Evolutionary conservation across 2,888 invertebrate species (phyloP).

Genomic region (Chrysotoxum bicinctum): DNA sequence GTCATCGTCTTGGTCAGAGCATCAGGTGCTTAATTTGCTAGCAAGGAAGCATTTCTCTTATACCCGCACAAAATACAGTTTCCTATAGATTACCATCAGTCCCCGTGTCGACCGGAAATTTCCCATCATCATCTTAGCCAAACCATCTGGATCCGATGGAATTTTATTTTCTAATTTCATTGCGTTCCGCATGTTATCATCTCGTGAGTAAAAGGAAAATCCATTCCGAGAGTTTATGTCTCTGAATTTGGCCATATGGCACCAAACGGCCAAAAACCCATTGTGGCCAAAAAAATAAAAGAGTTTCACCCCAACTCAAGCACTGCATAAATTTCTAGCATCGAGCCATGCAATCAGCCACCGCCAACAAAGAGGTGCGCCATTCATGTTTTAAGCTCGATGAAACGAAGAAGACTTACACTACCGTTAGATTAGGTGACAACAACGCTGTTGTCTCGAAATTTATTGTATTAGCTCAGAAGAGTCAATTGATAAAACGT

Average conservation of each 20-base stretch:
- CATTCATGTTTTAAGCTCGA: conserved; percentile 16
- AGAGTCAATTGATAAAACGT: conserved; percentile 69
- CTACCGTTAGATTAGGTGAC: conserved; percentile 54
- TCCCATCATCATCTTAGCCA: conserved; percentile 13
- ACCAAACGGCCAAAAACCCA: conserved; percentile 16
- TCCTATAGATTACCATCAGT: conserved; percentile 50
- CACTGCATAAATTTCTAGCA: conserved; percentile 39
- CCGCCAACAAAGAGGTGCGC: conserved; percentile 47
- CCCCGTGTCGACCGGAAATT: conserved; percentile 44
- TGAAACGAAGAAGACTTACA: conserved; percentile 20
- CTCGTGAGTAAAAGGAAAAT: conserved; percentile 49
- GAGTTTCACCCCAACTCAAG: conserved; percentile 34
- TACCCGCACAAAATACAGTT: conserved; percentile 28
- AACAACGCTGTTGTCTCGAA: conserved; percentile 56
- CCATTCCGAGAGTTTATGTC: neutral
- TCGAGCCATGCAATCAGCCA: neutral
- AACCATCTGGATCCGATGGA: conserved; percentile 43
- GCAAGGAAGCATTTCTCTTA: conserved; percentile 23
- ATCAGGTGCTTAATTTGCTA: conserved; percentile 38
- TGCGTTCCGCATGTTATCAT: conserved; percentile 57
- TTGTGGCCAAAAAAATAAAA: conserved; percentile 31
- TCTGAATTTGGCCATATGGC: conserved; percentile 53
- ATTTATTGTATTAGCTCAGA: conserved; percentile 64
- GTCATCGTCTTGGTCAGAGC: conserved; percentile 2
- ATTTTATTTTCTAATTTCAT: conserved; percentile 53